These are phyloP conservation scores for Chinchilla lanigera DNA, from an alignment of 2,113 vertebrate species.

Conservation along the genomic window DNA sequence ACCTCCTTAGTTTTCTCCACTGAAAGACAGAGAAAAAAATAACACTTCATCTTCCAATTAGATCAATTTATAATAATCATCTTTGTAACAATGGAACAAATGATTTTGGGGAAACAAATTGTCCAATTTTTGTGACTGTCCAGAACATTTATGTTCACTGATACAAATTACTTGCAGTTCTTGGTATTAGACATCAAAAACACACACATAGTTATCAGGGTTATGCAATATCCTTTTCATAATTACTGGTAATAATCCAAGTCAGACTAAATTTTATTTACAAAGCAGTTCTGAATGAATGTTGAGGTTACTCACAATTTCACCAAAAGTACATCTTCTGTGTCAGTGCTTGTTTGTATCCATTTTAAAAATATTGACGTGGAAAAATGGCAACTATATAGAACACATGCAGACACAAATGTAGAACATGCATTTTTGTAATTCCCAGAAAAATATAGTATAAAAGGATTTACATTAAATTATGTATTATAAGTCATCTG, in stretches of 20 bases:
- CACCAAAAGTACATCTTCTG: rapidly evolving
- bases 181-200: background rate
- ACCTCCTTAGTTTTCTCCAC: background rate
- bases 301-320: background rate
- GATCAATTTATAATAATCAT: background rate
- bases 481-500: background rate
- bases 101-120: background rate
- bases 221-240: background rate
- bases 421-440: background rate
- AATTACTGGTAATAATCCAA: background rate
- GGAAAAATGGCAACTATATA: background rate
- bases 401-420: background rate
- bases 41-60: background rate
- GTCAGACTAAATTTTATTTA: background rate
- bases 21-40: background rate
- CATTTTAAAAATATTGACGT: background rate
- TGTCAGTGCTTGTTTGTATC: background rate
- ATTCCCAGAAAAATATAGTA: background rate
- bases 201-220: background rate
- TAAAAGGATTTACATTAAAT: background rate
- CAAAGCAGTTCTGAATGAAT: background rate
- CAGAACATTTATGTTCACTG: background rate
- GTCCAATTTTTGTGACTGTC: background rate
- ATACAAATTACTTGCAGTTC: background rate
- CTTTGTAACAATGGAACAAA: background rate